A percentile compares a stretch with the other conserved stretches of the same genome.
phyloP scores from a whole-genome alignment of 2,797 vertebrate species.

The Echiichthys vipera region DNA sequence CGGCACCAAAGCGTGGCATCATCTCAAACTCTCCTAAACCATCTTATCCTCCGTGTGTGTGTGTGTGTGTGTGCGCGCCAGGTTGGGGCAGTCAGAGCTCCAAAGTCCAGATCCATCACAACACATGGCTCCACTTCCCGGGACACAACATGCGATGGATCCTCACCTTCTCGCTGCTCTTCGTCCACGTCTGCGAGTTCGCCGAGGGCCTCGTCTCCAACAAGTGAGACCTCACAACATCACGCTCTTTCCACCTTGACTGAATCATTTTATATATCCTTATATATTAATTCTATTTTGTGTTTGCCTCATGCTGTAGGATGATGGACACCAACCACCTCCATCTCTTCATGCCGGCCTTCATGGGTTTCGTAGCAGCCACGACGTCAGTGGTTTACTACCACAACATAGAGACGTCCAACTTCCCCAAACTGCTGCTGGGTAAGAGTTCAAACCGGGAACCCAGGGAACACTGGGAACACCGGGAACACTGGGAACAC shows the following conservation, averaged over 20 bases:
- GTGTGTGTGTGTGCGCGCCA: constrained; percentile 59
- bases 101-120: constrained; percentile 99
- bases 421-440: constrained; percentile 96
- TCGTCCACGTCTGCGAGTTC: constrained; percentile 97
- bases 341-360: constrained; percentile 95
- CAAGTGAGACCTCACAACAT: constrained; percentile 85
- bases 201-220: constrained; percentile 96
- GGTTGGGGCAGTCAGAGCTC: constrained; percentile 99
- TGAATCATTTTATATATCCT: too few species aligned
- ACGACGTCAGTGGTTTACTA: constrained; percentile 98
- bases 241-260: too few species aligned
- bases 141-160: constrained; percentile 98
- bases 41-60: background rate
- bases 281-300: background rate
- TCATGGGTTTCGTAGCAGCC: constrained; percentile 96
- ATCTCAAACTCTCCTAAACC: too few species aligned
- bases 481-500: too few species aligned
- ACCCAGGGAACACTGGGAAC: too few species aligned
- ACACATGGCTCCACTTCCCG: constrained; percentile 98
- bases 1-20: too few species aligned
- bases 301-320: constrained; percentile 67
- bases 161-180: constrained; percentile 94
- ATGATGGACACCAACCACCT: constrained; percentile 87
- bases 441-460: constrained; percentile 82
- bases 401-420: constrained; percentile 99